These are phyloP conservation scores for Hyles euphorbiae DNA, from an alignment of 1,140 invertebrate genomes.

Conservation along the genomic window DNA sequence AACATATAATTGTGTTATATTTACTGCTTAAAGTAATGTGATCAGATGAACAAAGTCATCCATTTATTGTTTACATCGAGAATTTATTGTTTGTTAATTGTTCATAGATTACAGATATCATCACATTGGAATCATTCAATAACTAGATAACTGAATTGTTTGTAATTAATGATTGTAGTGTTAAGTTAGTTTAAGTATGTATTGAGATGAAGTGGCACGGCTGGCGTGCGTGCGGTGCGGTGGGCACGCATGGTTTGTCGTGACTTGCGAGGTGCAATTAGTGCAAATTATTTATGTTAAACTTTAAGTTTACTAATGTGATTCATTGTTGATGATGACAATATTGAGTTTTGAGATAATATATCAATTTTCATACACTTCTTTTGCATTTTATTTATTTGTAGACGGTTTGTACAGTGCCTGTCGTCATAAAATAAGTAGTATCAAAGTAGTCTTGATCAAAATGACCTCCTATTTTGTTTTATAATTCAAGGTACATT, in stretches of 20 bases:
- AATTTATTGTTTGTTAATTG: conserved; percentile 21
- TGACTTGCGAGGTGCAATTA: conserved; percentile 6
- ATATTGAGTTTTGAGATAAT: conserved; percentile 42
- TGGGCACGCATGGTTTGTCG: too few species aligned
- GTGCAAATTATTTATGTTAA: conserved; percentile 36
- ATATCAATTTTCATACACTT: conserved; percentile 26
- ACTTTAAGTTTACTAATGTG: conserved; percentile 34
- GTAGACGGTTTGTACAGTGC: background rate
- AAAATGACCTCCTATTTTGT: too few species aligned
- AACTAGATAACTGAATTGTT: conserved; percentile 4
- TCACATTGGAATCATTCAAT: conserved; percentile 12
- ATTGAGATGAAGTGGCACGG: too few species aligned
- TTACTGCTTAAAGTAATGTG: too few species aligned
- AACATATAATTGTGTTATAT: too few species aligned
- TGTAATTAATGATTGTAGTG: background rate
- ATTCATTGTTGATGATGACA: conserved; percentile 52
- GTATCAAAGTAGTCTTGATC: too few species aligned
- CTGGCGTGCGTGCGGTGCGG: too few species aligned
- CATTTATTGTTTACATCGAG: background rate
- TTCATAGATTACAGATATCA: conserved; percentile 10
- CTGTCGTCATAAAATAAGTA: conserved; percentile 4
- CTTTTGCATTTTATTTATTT: conserved; percentile 4
- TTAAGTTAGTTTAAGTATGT: too few species aligned
- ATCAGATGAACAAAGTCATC: too few species aligned
- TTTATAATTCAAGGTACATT: too few species aligned